Base-by-base conservation (phyloP, 2,797 vertebrate species). In the Tiaroga cobitis region DNA sequence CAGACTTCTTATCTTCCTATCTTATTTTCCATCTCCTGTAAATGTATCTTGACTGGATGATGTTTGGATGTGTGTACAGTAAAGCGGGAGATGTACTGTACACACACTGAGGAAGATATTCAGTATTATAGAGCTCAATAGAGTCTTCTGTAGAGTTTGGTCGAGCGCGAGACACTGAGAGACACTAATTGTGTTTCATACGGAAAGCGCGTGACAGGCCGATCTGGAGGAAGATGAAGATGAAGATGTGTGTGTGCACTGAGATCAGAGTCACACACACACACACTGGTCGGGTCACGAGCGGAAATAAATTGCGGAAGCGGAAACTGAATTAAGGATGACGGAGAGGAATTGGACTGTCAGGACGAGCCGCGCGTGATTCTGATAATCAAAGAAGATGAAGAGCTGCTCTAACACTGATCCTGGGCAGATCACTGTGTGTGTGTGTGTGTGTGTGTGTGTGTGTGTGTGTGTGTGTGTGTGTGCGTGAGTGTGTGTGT, bases 281-380 rank as follows among this genome's bases (percentile, higher is more conserved):
- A 89, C 43, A 37, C 59, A 89, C 90, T 91, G n/a, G 91, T 90
- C 76, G 75, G 87, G 89, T 89, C 91, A 92, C 93, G 92, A 39
- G 79, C 84, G 87, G 92, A 93, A 93, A 94, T 93, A 94, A 92
- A 94, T 94, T 92, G 87, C 81, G 69, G 92, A 92, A 90, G 86
- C 83, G 90, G 89, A 93, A 93, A 94, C 93, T 93, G 91, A 94
- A 94, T 94, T 93, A 93, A 92, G 92, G 89, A 90, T 91, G 90
- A 91, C 88, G 88, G 82, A 94, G 94, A 95, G 92, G 92, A 94
- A 95, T 94, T 91, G 90, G 87, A 90, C 91, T 94, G 94, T 94
- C 94, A 93, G 61, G 81, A 90, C 76, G 89, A 89, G 86, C 90
- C 89, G 88, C 91, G 87, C 83, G 83, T 89, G 83, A 81, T 91